Evolutionary conservation across 2,797 vertebrate species (phyloP), one percentile per base, ranked within the genome.

Genomic region (Melanotaenia trifasciata): DNA sequence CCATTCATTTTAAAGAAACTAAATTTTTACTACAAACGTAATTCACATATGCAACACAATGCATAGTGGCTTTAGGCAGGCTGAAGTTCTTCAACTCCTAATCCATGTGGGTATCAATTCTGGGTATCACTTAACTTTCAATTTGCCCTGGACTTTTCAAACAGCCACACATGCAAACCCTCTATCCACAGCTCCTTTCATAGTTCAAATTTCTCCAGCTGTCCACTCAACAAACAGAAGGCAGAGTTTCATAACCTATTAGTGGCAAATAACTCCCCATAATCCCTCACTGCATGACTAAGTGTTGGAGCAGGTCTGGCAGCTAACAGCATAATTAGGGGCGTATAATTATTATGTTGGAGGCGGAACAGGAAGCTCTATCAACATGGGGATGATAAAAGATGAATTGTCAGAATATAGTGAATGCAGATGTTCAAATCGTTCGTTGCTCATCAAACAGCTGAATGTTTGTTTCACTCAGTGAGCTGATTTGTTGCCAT

Each of bases 201-300:
- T 70, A 77, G 82, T 70, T 89, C 87, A 76, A 57, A 74, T 90
- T 93, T 90, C 88, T 79, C 47, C 89, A 90, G 90, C 90, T 90
- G 89, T 90, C 86, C 58, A 0, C 63, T 78, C 43, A 14, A 76
- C 84, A 88, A 85, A 91, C 90, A 90, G 87, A 90, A 87, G 82
- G 88, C 64, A 14, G 69, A 78, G 86, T 81, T 90, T 93, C 84
- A 89, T 84, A 89, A 86, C 70, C 78, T 84, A 89, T 90, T 90
- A 90, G 86, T 64, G 74, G 76, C 66, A 80, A 85, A 89, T 90
- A 78, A 77, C 80, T 85, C 13, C 56, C 57, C 4, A 2, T 89
- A 91, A 90, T 90, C 89, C 81, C 47, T 66, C 68, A 70, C 78
- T 87, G 90, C 70, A 83, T 79, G 83, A 83, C 86, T 69, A 83